A percentile compares a stretch with the other conserved stretches of the same genome.
phyloP scores from a whole-genome alignment of 2,797 vertebrate genomes.

The Petrocephalus schoutedeni region DNA sequence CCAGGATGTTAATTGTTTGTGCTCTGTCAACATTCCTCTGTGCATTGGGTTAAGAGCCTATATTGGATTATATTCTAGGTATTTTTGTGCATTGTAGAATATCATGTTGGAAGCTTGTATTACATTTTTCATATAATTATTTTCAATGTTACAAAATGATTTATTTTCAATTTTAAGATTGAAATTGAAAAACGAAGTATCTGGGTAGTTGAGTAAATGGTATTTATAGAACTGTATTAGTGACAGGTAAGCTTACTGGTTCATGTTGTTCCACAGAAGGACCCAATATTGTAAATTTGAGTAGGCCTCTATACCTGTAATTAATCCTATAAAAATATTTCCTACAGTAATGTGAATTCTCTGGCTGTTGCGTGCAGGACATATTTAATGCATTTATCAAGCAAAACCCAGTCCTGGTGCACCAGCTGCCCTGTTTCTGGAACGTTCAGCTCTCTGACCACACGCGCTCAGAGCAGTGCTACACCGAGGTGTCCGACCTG shows the following conservation, averaged over 20 bases:
- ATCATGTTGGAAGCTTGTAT: not conserved
- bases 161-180: not conserved
- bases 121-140: not conserved
- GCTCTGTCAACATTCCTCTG: not conserved
- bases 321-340: not conserved
- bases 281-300: not conserved
- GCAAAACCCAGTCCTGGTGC: constrained; percentile 79
- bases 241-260: not conserved
- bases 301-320: not conserved
- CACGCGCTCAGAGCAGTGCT: constrained; percentile 88
- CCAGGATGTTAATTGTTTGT: not conserved
- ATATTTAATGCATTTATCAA: constrained; percentile 93
- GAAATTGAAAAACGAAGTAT: not conserved
- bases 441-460: constrained; percentile 94
- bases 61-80: not conserved
- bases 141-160: not conserved
- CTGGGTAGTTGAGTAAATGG: not conserved
- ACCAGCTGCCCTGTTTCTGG: constrained; percentile 89
- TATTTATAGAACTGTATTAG: not conserved
- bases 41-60: not conserved
- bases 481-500: constrained; percentile 84
- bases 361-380: constrained; percentile 65
- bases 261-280: not conserved
- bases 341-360: constrained; percentile 9
- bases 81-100: not conserved